A percentile compares a stretch with the other conserved stretches of the same genome.
Evolutionary conservation across 1,140 invertebrate genomes (phyloP).

Genomic region (Charaxes varanes): DNA sequence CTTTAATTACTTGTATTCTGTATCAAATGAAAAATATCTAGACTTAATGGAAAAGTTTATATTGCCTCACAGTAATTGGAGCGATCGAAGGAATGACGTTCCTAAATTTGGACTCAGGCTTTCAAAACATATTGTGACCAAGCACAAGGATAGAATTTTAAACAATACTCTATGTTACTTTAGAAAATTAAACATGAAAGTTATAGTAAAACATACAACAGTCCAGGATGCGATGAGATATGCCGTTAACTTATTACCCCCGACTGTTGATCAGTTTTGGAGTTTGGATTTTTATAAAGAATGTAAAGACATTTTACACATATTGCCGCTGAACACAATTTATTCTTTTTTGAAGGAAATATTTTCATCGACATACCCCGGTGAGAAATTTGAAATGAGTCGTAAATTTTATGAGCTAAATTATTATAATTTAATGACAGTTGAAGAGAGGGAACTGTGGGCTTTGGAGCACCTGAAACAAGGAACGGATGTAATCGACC

Average conservation of each 20-base stretch:
- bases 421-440: conserved; percentile 36
- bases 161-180: conserved; percentile 31
- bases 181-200: conserved; percentile 23
- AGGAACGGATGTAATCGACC: conserved; percentile 29
- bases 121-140: conserved; percentile 43
- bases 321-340: conserved; percentile 30
- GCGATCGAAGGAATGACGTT: neutral
- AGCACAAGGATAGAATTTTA: conserved; percentile 39
- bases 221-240: conserved; percentile 37
- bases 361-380: conserved; percentile 32
- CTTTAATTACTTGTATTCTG: conserved; percentile 20
- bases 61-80: neutral
- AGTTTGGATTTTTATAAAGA: conserved; percentile 18
- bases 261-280: conserved; percentile 34
- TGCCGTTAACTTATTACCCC: conserved; percentile 26
- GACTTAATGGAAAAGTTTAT: conserved; percentile 24
- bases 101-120: conserved; percentile 25
- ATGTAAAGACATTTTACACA: conserved; percentile 29
- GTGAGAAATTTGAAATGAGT: conserved; percentile 39
- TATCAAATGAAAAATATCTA: conserved; percentile 24
- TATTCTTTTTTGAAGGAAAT: conserved; percentile 37
- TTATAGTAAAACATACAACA: conserved; percentile 28
- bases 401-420: conserved; percentile 29
- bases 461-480: conserved; percentile 35
- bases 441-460: conserved; percentile 38